These are phyloP conservation scores for Eumeta japonica DNA, from an alignment of 1,140 invertebrate species.

Conservation along the genomic window DNA sequence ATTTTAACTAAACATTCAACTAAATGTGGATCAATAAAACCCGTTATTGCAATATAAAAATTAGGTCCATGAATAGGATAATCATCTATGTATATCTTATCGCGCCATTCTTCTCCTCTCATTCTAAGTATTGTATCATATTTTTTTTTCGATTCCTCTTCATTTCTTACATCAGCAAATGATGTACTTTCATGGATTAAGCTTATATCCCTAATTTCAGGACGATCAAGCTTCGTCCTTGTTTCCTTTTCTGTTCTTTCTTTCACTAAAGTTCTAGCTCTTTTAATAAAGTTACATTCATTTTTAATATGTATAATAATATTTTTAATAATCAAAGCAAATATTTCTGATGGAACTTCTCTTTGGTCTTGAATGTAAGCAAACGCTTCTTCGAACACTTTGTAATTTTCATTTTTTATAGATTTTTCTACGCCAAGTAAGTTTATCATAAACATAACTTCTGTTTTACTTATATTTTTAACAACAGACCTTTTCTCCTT, in stretches of 20 bases:
- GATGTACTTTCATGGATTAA: too few species aligned
- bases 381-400: slow-evolving; percentile 45
- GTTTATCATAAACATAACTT: slow-evolving; percentile 52
- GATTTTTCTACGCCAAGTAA: slow-evolving; percentile 46
- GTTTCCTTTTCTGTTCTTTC: slow-evolving; percentile 41
- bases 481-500: slow-evolving; percentile 48
- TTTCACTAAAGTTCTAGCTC: slow-evolving; percentile 36
- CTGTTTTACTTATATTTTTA: slow-evolving; percentile 51
- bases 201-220: slow-evolving; percentile 33
- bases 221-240: slow-evolving; percentile 32
- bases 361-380: slow-evolving; percentile 38
- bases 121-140: slow-evolving; percentile 48
- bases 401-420: slow-evolving; percentile 37
- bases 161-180: slow-evolving; percentile 17
- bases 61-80: slow-evolving; percentile 55
- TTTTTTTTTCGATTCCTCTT: slow-evolving; percentile 37
- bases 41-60: slow-evolving; percentile 56
- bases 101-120: slow-evolving; percentile 59
- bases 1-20: slow-evolving; percentile 43
- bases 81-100: slow-evolving; percentile 55
- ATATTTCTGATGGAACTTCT: slow-evolving; percentile 41
- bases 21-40: slow-evolving; percentile 53
- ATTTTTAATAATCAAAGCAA: slow-evolving; percentile 45
- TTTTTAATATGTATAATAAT: slow-evolving; percentile 47
- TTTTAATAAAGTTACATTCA: slow-evolving; percentile 41